Evolutionary conservation across 30 jellyfish, hydroid and myxozoan genomes (phyloP), one percentile per base, ranked within the genome.

Genomic region (Aurelia sp.): DNA sequence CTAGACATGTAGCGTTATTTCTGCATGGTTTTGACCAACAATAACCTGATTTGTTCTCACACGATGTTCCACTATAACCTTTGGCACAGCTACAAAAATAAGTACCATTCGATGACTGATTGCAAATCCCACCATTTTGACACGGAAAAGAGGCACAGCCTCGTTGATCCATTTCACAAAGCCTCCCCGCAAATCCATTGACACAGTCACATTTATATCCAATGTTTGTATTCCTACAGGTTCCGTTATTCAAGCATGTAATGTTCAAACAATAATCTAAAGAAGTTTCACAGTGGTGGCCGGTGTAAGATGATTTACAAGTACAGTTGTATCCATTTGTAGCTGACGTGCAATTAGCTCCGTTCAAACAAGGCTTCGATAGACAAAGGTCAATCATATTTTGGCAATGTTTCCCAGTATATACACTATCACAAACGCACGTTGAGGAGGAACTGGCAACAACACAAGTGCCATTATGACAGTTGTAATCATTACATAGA

Each of bases 91-190:
- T 17, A 67, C 89, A 72, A 2, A 24, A 31, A 15, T 63, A 16
- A 13, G 85, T 30, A 2, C 90, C 66, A 66, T 77, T 77, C 63
- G 75, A 11, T 24, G 78, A 13, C 31, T 50, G 52, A 13, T 31
- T 75, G 90, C 96, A 86, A 8, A 35, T 67, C 18, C 88, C 93
- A 2, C 88, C 88, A 20, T 75, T 76, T 40, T 12, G 38, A 59
- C 96, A 86, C 12, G 96, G 96, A 55, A 47, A 65, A 41, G 89
- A 75, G 80, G 90, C 86, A 76, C 96, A 86, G 65, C 90, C 96
- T 51, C 81, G 85, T 17, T 9, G 20, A 60, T 86, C 96, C 16
- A 30, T 50, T 60, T 86, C 85, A 33, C 96, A 86, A 16, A 15
- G 31, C 19, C 64, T 58, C 16, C 96, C 96, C 17, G 85, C 59